Base-by-base conservation (phyloP, 2,113 vertebrate species). In the Sigmodon hispidus region DNA sequence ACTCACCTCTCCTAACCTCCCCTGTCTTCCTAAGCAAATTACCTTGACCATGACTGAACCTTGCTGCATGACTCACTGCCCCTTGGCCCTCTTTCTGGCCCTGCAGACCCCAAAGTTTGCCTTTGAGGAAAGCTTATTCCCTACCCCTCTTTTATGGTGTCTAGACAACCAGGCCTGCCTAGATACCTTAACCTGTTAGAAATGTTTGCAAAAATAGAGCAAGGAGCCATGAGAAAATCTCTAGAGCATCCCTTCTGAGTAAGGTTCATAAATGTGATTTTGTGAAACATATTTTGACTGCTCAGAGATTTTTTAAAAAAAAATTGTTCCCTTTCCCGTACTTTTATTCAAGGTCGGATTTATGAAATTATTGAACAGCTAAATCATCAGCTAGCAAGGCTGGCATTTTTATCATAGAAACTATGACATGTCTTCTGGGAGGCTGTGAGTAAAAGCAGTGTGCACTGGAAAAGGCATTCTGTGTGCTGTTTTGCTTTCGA, bases 251-350 rank as follows among this genome's bases (percentile, higher is more conserved):
- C 63, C 84, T 96, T 73, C n/a, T 48, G 31, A 92, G 55, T 76
- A 67, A 94, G 87, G 11, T 85, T 90, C 76, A 63, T 73, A 90
- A 95, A 92, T n/a, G 40, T 95, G n/a, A 93, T 48, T 94, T 94
- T 77, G 81, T 61, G 75, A 55, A 31, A 48, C 31, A 11, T 81
- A 75, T 67, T 90, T 96, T 61, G 84, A 85, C 61, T 77, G 50
- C 72, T 79, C 22, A 19, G 73, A 90, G 90, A 57, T 89, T 89
- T n/a, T 93, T 81, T 22, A 61, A 81, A 89, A 57, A 87, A 57
- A 79, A 90, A 61, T 45, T 63, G 36, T 91, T 95, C 72, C 81
- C 77, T 94, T 91, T 91, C 43, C 81, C 36, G n/a, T 73, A 70
- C 93, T 94, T 93, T 95, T 83, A 48, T 83, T 40, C 26, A 3